Evolutionary conservation across 2,888 invertebrate genomes (phyloP).

Genomic region (Leptinotarsa tumamoca): DNA sequence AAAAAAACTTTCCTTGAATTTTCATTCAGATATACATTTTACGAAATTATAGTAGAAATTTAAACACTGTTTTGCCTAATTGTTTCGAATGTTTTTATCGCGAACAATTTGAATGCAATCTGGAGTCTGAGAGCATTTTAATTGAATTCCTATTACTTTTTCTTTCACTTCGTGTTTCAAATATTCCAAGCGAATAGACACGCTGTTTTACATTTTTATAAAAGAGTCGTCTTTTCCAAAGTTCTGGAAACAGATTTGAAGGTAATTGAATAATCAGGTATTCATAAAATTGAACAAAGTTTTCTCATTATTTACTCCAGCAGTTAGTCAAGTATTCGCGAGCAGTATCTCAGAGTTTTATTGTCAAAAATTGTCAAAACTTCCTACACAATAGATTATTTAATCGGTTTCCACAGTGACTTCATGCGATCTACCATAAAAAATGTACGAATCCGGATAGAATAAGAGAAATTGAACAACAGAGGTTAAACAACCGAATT

Average conservation of each 20-base stretch:
- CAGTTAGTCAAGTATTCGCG: background rate
- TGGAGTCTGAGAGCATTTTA: conserved; percentile 46
- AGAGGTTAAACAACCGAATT: no score
- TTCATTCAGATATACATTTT: conserved; percentile 31
- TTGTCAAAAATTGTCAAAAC: background rate
- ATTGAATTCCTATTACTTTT: conserved; percentile 43
- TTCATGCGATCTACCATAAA: background rate
- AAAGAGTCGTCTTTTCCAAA: conserved; percentile 13
- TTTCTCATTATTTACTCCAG: conserved; percentile 22
- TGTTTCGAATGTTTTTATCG: conserved; percentile 40
- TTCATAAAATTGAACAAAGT: conserved; percentile 9
- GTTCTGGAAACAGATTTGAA: conserved; percentile 11
- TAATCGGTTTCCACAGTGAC: background rate
- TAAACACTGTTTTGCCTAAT: conserved; percentile 40
- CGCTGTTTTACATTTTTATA: conserved; percentile 14
- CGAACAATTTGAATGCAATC: conserved; percentile 48
- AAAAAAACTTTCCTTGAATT: conserved; percentile 42
- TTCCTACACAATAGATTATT: background rate
- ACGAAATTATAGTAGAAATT: conserved; percentile 46
- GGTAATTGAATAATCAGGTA: conserved; percentile 20
- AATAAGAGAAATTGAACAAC: no score
- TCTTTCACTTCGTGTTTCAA: conserved; percentile 26
- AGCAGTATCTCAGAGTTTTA: background rate
- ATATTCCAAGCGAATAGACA: background rate
- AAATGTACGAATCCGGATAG: background rate